Base-by-base conservation (phyloP, 2,113 vertebrate genomes). In the Corapipo altera region DNA sequence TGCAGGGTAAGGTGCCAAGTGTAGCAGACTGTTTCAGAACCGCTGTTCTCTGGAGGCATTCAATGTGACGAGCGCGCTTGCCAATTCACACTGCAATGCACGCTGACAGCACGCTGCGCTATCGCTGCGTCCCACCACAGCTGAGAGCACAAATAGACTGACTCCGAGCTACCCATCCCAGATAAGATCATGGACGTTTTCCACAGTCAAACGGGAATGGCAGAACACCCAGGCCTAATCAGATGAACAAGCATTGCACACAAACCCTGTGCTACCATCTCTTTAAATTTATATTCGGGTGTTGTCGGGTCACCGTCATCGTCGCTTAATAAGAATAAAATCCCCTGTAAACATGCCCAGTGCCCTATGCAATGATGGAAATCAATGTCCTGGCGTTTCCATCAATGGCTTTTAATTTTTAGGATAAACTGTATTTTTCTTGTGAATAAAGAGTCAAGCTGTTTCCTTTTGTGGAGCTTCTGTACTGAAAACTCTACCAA, bases 381-480 rank as follows among this genome's bases (percentile, higher is more conserved):
- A 90, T 82, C 72, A 71, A 52, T 72, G 88, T 26, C 72, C 90
- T 21, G 66, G 66, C 4, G 0, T 81, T 95, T 92, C 85, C 19
- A 9, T 89, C 92, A 96, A 94, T 96, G 64, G 77, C 70, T 97
- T 89, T 94, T 77, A 82, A 95, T 77, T 96, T 97, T 95, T 41
- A 65, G 35, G 89, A 91, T 95, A 93, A 94, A 92, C 73, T 62
- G 75, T 11, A 64, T 92, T 97, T 89, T 93, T 74, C 94, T 89
- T 95, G 82, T 81, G 89, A 97, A 93, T 88, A 93, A 82, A 93
- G 71, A 95, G 64, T 94, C 94, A 95, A 97, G 94, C 95, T 95
- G 93, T 96, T 96, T 96, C 92, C 91, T 95, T 92, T 95, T 90
- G 96, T 96, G 92, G 89, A 96, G 96, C 95, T 97, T 96, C 95